Evolutionary conservation across 1,140 invertebrate genomes (phyloP), one percentile per base, ranked within the genome.

Genomic region (Macrobrachium nipponense): DNA sequence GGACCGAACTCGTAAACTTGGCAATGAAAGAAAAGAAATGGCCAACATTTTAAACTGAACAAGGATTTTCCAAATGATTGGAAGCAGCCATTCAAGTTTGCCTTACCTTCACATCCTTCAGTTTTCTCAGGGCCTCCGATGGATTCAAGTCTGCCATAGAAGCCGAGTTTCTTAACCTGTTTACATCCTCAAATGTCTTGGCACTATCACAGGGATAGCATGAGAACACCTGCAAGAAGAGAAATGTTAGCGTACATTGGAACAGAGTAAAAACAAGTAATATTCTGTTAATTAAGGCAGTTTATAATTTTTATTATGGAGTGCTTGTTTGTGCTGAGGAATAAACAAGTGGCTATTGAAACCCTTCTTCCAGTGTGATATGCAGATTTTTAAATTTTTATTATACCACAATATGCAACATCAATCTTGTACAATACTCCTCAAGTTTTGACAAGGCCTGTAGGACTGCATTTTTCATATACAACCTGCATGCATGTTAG

Each of bases 231-330:
- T 86, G 84, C 11, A 43, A 14, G 36, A 23, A 79, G 6, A 79
- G 17, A 17, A 7, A 77, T 60, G 59, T 27, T 5, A 0, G 36
- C 12, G 36, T 5, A 17, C 3, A 12, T 87, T 60, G 66, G 27
- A 20, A 87, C 15, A 85, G 44, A n/a, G 20, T 14, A 17, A 59
- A 18, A 77, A 79, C 18, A 66, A 36, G 27, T 79, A 86, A 64
- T 75, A 80, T 94, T 93, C 82, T 75, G 62, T 23, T 73, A 23
- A 77, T 27, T n/a, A 36, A 3, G 8, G 84, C 17, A 61, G 18
- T 82, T n/a, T 89, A 23, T 14, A 80, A 6, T 12, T 51, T 77
- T 18, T 12, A 64, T 43, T 79, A 18, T 14, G n/a, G 18, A 86
- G 85, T 60, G 15, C 11, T 20, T 82, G 43, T 84, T 12, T 8